phyloP scores from a whole-genome alignment of 2,888 invertebrate genomes.

The Eucera pruinosa region DNA sequence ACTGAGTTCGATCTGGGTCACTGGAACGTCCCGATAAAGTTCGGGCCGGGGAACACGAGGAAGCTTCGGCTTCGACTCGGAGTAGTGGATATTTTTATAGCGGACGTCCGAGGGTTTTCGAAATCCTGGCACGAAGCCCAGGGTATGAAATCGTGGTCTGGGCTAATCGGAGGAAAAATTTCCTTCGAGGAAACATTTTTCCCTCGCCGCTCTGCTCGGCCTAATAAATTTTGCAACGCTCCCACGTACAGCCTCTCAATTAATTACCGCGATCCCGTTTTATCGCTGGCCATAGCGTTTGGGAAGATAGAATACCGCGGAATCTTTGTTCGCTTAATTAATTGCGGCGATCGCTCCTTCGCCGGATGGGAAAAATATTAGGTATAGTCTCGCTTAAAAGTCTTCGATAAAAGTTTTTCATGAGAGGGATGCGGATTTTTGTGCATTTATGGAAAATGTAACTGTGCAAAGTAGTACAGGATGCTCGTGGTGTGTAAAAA shows the following conservation, averaged over 20 bases:
- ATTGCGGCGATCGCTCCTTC: constrained; percentile 36
- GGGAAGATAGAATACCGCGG: background rate
- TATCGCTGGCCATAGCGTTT: constrained; percentile 51
- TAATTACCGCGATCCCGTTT: constrained; percentile 73
- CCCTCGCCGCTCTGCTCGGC: background rate
- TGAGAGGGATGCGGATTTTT: too few relatives aligned
- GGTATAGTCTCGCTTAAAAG: too few relatives aligned
- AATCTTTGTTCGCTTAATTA: constrained; percentile 60
- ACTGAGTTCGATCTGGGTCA: constrained; percentile 45
- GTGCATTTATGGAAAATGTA: too few relatives aligned
- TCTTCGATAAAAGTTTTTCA: too few relatives aligned
- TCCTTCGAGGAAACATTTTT: constrained; percentile 41
- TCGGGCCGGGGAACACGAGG: background rate
- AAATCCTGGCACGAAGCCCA: constrained; percentile 37
- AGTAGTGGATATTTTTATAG: constrained; percentile 32
- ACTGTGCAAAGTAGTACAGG: too few relatives aligned
- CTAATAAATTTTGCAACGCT: constrained; percentile 59
- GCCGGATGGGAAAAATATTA: constrained; percentile 12
- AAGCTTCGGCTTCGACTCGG: constrained; percentile 13
- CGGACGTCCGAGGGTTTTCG: constrained; percentile 19
- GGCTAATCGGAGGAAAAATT: constrained; percentile 59
- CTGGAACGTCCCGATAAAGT: constrained; percentile 43
- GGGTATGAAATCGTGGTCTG: constrained; percentile 36
- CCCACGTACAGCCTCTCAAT: constrained; percentile 49
- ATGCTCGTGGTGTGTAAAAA: too few relatives aligned